Evolutionary conservation across 2,797 vertebrate genomes (phyloP).

Genomic region (Rhyacichthys aspro): DNA sequence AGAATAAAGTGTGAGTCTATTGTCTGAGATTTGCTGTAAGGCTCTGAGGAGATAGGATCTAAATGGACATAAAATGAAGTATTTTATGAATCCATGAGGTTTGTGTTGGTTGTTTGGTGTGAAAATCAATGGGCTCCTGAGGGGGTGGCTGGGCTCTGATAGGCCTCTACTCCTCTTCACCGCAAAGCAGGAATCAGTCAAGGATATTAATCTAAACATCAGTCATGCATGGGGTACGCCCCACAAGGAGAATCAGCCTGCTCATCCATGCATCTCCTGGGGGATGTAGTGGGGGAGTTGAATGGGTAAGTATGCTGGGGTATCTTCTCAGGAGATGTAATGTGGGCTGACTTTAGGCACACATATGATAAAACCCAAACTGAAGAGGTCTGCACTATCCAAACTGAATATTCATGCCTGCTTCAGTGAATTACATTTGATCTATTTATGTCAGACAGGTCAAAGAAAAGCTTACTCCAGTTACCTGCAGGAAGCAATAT

Average conservation of each 20-base stretch:
- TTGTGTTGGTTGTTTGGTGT: conserved; percentile 56
- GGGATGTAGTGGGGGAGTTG: conserved; percentile 40
- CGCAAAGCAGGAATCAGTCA: conserved; percentile 70
- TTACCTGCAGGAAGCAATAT: conserved; percentile 47
- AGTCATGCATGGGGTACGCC: conserved; percentile 80
- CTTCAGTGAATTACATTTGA: conserved; percentile 47
- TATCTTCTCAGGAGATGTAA: conserved; percentile 63
- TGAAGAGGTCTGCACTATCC: conserved; percentile 57
- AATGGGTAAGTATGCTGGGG: conserved; percentile 59
- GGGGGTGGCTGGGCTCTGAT: conserved; percentile 56
- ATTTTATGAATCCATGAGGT: conserved; percentile 45
- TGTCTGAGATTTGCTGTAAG: conserved; percentile 23
- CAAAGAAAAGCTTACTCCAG: conserved; percentile 46
- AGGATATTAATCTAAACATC: conserved; percentile 79
- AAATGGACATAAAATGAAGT: conserved; percentile 55
- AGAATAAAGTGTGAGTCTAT: conserved; percentile 11
- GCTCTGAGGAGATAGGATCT: conserved; percentile 31
- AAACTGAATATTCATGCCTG: conserved; percentile 35
- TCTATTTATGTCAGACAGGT: conserved; percentile 37
- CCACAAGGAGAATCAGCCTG: conserved; percentile 76
- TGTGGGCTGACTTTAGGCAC: conserved; percentile 59
- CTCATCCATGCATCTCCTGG: conserved; percentile 73
- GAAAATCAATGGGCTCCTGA: conserved; percentile 67
- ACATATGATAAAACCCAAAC: conserved; percentile 51
- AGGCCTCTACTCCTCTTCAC: conserved; percentile 45